Percentiles rank a stretch among this genome's conserved stretches.
Conservation (phyloP, 2,797 vertebrate species). For the Paramormyrops hopkinsi region DNA sequence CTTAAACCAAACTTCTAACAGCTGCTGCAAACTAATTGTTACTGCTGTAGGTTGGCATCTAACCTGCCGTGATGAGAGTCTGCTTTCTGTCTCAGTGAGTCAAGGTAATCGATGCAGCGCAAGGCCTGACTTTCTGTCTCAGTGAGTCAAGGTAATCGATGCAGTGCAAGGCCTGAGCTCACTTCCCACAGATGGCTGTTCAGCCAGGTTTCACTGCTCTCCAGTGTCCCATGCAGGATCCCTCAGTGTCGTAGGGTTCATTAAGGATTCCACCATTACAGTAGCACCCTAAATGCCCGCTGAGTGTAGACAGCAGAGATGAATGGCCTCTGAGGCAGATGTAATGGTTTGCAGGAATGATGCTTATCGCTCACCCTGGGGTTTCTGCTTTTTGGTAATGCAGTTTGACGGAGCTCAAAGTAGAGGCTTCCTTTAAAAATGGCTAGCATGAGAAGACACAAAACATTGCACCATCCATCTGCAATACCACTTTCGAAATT, state of each 20-base stretch:
- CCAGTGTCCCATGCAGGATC: background rate
- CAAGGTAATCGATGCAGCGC: background rate
- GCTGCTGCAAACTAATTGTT: background rate
- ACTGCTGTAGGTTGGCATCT: background rate
- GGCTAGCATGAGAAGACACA: background rate
- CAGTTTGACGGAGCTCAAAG: background rate
- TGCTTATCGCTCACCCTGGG: background rate
- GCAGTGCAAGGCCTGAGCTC: background rate
- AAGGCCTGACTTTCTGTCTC: background rate
- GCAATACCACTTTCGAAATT: background rate
- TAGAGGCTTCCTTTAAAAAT: background rate
- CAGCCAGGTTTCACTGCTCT: background rate
- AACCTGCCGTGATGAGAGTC: background rate
- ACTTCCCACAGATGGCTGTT: background rate
- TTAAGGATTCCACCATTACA: background rate
- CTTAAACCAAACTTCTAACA: background rate
- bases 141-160: background rate
- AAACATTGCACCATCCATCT: background rate
- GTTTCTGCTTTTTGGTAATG: background rate
- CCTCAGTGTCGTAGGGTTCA: background rate
- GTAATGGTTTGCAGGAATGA: background rate
- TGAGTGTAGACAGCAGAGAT: background rate
- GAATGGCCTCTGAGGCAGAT: background rate
- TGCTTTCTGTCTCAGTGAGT: background rate
- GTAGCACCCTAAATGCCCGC: background rate